Evolutionary conservation across 2,888 invertebrate genomes (phyloP), one percentile per base, ranked within the genome.

Genomic region (Morinoia aosen): DNA sequence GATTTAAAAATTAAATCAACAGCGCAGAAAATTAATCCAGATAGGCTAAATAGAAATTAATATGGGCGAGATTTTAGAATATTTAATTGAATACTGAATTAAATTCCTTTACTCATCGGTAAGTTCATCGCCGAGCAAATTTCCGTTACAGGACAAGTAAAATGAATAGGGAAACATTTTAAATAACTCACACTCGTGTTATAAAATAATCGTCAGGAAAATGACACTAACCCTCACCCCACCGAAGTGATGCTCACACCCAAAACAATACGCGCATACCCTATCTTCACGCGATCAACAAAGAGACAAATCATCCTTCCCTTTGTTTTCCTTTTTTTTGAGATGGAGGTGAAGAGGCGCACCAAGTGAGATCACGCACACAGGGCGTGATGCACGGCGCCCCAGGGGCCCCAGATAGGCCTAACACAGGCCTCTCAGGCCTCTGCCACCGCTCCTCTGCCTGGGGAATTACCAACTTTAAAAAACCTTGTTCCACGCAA

Each of bases 391-490:
- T 25, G 76, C 76, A 1, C 8, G 33, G 76, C 76, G 76, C 76
- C 76, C 19, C 25, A n/a, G n/a, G 33, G 33, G 76, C 61, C 8
- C 61, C 61, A 33, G 76, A 0, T 76, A 76, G 76, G 76, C 76
- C 76, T 76, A 76, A 76, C 0, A 33, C 76, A 25, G 19, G 76
- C 12, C 8, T 33, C 76, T 76, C 76, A 76, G 76, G 76, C 76
- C 76, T 76, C 76, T 76, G 25, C 76, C 76, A 0, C 76, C 33
- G 76, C 76, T 76, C 14, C 33, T 76, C 76, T 25, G 76, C 25
- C 76, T 76, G 76, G 76, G n/a, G 76, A 76, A 76, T 76, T 76
- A 76, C 76, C 76, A 76, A 76, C 76, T 76, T 76, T 16, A 33
- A 76, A 76, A 76, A 16, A 33, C 2, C 33, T 76, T 76, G 25